Evolutionary conservation across 1,140 invertebrate species (phyloP).

Genomic region (Medauroidea extradentata): DNA sequence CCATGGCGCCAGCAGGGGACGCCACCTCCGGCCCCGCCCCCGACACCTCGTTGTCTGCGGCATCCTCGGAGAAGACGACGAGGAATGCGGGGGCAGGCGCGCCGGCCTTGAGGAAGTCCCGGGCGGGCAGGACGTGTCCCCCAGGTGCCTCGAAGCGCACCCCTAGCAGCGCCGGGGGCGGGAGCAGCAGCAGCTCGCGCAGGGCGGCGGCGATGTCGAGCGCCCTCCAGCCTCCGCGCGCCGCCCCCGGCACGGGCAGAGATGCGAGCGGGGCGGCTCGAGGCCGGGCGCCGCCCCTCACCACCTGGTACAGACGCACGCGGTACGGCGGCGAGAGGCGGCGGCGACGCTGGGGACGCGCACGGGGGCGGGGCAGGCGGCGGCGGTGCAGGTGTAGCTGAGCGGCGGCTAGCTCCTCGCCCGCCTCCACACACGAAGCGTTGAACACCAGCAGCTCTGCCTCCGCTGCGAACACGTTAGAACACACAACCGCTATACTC

Average conservation of each 20-base stretch:
- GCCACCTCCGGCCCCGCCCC: not conserved
- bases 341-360: slow-evolving; percentile 32
- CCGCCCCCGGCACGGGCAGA: slow-evolving; percentile 34
- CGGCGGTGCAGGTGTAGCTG: slow-evolving; percentile 56
- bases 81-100: slow-evolving; percentile 33
- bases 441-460: slow-evolving; percentile 43
- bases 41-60: slow-evolving; percentile 1
- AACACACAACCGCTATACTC: too few relatives aligned
- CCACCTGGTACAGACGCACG: slow-evolving; percentile 1
- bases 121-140: slow-evolving; percentile 11
- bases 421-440: slow-evolving; percentile 44
- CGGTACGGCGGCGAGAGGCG: slow-evolving; percentile 16
- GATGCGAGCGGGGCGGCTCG: slow-evolving; percentile 38
- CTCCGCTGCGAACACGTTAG: not conserved
- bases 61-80: slow-evolving; percentile 40
- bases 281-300: slow-evolving; percentile 32
- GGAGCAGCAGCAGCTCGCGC: slow-evolving; percentile 28
- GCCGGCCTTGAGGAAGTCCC: slow-evolving; percentile 19
- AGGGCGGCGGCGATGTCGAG: slow-evolving; percentile 33
- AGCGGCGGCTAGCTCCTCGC: slow-evolving; percentile 52
- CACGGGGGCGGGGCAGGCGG: slow-evolving; percentile 31
- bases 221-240: slow-evolving; percentile 29
- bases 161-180: not conserved
- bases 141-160: slow-evolving; percentile 22
- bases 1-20: slow-evolving; percentile 20